A percentile compares a stretch with the other conserved stretches of the same genome.
phyloP scores from a whole-genome alignment of 2,113 vertebrate genomes.

The Syrmaticus mikado region DNA sequence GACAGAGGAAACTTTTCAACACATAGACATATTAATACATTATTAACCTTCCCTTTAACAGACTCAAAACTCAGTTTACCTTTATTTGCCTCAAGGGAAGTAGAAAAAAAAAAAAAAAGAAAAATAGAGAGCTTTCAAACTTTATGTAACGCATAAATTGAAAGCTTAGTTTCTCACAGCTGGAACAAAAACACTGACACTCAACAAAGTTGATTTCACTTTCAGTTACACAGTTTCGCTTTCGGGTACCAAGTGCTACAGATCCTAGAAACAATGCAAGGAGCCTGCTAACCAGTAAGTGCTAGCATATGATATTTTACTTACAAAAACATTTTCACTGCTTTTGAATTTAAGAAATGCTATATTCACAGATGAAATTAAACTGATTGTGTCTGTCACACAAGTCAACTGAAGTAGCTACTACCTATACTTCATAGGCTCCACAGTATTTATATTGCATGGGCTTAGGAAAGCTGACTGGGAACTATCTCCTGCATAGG shows the following conservation, averaged over 20 bases:
- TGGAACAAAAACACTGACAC: slow-evolving; percentile 22
- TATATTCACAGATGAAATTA: not conserved
- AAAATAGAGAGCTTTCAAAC: not conserved
- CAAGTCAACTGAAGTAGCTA: not conserved
- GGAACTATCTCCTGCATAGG: not conserved
- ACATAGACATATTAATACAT: not conserved
- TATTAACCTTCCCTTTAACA: slow-evolving; percentile 51
- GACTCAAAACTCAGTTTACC: slow-evolving; percentile 3
- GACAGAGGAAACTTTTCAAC: slow-evolving; percentile 28
- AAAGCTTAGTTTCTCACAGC: slow-evolving; percentile 22
- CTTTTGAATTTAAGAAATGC: not conserved
- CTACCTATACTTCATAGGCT: not conserved
- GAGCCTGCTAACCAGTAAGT: not conserved
- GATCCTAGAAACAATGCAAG: not conserved
- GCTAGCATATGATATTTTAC: not conserved
- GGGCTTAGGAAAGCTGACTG: not conserved
- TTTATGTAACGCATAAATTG: slow-evolving; percentile 2
- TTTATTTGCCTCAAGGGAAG: slow-evolving; percentile 19
- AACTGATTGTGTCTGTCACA: not conserved
- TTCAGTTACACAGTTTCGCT: slow-evolving; percentile 40
- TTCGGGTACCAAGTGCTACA: not conserved
- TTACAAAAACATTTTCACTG: not conserved
- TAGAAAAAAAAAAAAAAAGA: not conserved
- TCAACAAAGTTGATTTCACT: slow-evolving; percentile 31
- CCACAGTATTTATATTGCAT: not conserved